Conservation (phyloP, 2,888 invertebrate species). For the Meghimatium bilineatum region DNA sequence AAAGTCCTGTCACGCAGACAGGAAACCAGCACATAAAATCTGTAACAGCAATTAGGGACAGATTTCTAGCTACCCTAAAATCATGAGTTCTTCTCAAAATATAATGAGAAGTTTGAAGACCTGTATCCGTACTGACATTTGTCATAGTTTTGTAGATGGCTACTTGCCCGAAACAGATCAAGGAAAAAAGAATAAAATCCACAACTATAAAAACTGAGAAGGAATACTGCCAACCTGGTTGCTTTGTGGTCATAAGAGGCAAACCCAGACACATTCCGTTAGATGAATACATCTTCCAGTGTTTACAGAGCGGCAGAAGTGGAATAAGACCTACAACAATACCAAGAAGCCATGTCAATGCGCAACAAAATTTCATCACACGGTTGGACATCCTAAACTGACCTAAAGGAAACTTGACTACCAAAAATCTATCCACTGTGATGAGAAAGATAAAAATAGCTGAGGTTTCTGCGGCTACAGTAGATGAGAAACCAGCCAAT, state of each 20-base stretch:
- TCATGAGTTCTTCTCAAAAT: conserved; percentile 55
- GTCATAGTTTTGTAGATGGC: conserved; percentile 73
- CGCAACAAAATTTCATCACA: conserved; percentile 57
- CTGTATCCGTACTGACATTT: conserved; percentile 69
- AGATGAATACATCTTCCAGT: conserved; percentile 45
- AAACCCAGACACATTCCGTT: conserved; percentile 73
- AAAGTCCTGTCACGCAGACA: conserved; percentile 38
- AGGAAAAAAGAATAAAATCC: conserved; percentile 69
- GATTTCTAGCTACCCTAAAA: conserved; percentile 63
- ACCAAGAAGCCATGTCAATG: conserved; percentile 63
- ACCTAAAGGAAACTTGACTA: conserved; percentile 81
- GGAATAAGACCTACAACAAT: conserved; percentile 67
- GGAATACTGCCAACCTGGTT: conserved; percentile 75
- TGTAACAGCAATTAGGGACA: conserved; percentile 68
- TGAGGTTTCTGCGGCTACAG: conserved; percentile 81
- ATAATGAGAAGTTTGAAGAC: conserved; percentile 61
- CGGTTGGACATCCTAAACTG: conserved; percentile 58
- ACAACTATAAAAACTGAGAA: conserved; percentile 70
- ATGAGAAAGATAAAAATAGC: conserved; percentile 81
- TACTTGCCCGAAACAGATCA: conserved; percentile 70
- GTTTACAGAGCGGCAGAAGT: conserved; percentile 55
- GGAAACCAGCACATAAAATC: conserved; percentile 73
- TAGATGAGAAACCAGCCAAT: conserved; percentile 58
- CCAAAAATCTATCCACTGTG: conserved; percentile 82
- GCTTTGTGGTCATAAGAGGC: conserved; percentile 71